Conservation (phyloP, 2,797 vertebrate genomes). For the Chaenodraco wilsoni region DNA sequence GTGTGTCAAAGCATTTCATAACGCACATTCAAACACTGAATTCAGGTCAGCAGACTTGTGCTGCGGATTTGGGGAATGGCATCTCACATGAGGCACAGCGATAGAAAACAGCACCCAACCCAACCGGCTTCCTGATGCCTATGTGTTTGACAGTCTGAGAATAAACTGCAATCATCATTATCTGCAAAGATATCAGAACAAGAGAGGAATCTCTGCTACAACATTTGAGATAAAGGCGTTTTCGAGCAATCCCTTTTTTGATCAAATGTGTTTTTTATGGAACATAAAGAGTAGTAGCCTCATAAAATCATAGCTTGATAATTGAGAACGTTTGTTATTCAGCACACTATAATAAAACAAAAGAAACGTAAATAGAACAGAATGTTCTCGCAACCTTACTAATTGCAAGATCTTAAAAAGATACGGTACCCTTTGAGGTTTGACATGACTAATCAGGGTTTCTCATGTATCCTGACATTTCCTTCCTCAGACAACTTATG, state of each 20-base stretch:
- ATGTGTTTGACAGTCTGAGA: slow-evolving; percentile 17
- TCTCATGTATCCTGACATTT: not conserved
- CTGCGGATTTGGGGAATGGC: slow-evolving; percentile 17
- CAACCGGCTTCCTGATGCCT: slow-evolving; percentile 35
- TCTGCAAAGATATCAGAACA: slow-evolving; percentile 43
- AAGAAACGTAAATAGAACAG: not conserved
- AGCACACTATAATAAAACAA: not conserved
- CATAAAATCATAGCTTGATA: too few relatives aligned
- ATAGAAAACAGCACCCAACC: slow-evolving; percentile 21
- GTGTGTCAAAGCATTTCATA: not conserved
- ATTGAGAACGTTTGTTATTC: too few relatives aligned
- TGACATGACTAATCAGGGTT: not conserved
- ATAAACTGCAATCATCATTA: slow-evolving; percentile 56
- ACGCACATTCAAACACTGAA: not conserved
- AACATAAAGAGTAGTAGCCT: too few relatives aligned
- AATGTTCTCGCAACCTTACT: not conserved
- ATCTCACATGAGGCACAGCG: not conserved
- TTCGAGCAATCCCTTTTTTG: not conserved
- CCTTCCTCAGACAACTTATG: not conserved
- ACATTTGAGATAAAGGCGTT: slow-evolving; percentile 5
- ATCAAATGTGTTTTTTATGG: too few relatives aligned
- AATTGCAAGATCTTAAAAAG: not conserved
- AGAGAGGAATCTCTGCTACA: slow-evolving; percentile 30
- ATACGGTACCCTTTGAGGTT: not conserved
- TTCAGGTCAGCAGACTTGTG: slow-evolving; percentile 39